Evolutionary conservation across 1,140 invertebrate species (phyloP), one percentile per base, ranked within the genome.

Genomic region (Psilanteris sp.): DNA sequence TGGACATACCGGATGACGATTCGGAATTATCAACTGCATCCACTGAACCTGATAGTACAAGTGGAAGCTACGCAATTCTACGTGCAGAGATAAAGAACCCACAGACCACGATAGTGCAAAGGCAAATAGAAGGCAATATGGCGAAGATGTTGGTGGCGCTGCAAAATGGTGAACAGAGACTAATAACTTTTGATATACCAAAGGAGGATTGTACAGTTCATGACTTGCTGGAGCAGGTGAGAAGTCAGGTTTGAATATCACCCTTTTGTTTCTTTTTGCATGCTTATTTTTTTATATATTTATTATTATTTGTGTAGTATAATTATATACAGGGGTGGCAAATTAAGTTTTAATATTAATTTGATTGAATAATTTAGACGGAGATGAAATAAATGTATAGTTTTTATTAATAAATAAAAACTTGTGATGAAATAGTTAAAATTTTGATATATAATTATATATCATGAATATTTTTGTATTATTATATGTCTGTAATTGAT

Each of bases 141-240:
- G 93, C 93, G 1, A 92, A 93, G 82, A 94, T 94, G 93, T 87
- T 94, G 68, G 92, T 94, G 9, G 90, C 94, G 29, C 85, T 94
- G 44, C 90, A 90, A 66, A 93, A 91, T 50, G 93, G 93, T 5
- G 93, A 94, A 85, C 93, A 94, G 77, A 91, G 93, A 82, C 87
- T 94, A 24, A 94, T 94, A 29, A 94, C 93, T 1, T 94, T 94
- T 77, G 93, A 93, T 22, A 87, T 94, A 74, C 93, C 93, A 3
- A 92, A 93, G 72, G 93, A 94, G 80, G 93, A 92, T 61, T 94
- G 93, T 81, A 94, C 93, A 0, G 92, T 94, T 34, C 92, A 94
- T 82, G 93, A 94, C 89, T 90, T 94, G 55, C 83, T 94, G 34
- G 93, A 94, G 82, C 93, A 94, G 89, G 93, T 93, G 64, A 78